Conservation (phyloP, 2,888 invertebrate genomes). For the Spilarctia lutea region DNA sequence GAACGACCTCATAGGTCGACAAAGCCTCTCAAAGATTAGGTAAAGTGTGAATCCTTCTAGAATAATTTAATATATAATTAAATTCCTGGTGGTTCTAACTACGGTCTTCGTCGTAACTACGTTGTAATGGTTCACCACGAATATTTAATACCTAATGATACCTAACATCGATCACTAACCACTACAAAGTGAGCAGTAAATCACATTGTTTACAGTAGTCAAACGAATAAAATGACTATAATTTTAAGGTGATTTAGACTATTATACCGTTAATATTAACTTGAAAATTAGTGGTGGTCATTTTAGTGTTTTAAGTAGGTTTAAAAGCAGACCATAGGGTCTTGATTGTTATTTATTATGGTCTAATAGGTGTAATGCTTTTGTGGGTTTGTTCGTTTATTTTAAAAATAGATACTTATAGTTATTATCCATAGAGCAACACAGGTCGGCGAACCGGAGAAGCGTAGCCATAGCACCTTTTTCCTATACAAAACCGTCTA, state of each 20-base stretch:
- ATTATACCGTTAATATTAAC: not conserved
- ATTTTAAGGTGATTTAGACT: not conserved
- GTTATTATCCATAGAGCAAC: too few relatives aligned
- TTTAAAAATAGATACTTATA: too few relatives aligned
- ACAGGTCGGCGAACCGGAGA: too few relatives aligned
- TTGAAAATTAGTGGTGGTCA: not conserved
- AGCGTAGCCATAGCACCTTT: too few relatives aligned
- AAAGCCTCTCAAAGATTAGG: too few relatives aligned
- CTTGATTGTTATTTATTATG: not conserved
- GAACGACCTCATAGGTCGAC: too few relatives aligned
- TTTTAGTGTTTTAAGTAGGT: not conserved
- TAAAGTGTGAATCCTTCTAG: too few relatives aligned
- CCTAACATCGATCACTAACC: not conserved
- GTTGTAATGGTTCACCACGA: not conserved
- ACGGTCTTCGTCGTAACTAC: not conserved
- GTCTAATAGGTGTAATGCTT: not conserved
- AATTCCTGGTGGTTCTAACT: not conserved
- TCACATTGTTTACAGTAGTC: not conserved
- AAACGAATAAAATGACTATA: not conserved
- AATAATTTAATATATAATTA: too few relatives aligned
- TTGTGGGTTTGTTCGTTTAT: too few relatives aligned
- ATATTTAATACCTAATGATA: slow-evolving; percentile 1
- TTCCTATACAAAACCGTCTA: too few relatives aligned
- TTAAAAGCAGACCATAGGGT: not conserved
- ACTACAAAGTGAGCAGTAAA: not conserved